Conservation (phyloP, 1,140 invertebrate species). For the Atta texana region DNA sequence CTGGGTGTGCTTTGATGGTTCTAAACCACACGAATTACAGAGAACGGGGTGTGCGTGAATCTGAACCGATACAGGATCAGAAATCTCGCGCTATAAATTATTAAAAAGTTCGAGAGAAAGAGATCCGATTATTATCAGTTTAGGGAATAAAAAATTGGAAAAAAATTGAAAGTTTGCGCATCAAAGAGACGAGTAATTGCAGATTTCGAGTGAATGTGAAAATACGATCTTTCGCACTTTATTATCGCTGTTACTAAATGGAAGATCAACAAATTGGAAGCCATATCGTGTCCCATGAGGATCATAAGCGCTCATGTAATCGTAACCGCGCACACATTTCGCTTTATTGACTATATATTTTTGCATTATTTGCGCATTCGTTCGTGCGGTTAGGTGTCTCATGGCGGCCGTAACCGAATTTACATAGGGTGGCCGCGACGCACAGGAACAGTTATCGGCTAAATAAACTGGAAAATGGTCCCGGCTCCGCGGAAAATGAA, state of each 20-base stretch:
- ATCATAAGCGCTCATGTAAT: background rate
- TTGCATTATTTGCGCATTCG: constrained; percentile 54
- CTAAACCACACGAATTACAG: background rate
- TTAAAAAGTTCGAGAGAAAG: background rate
- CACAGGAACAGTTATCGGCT: constrained; percentile 49
- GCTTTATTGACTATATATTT: constrained; percentile 43
- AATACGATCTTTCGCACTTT: background rate
- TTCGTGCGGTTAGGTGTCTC: constrained; percentile 46
- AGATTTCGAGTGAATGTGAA: background rate
- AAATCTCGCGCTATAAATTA: background rate
- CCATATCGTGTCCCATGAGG: background rate
- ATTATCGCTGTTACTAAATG: background rate
- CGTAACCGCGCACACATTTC: background rate
- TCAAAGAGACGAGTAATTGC: background rate
- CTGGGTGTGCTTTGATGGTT: background rate
- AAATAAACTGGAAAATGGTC: constrained; percentile 61
- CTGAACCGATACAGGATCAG: too few species aligned
- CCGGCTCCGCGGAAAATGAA: constrained; percentile 48
- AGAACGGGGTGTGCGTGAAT: too few species aligned
- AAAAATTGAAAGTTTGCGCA: background rate
- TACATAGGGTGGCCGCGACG: constrained; percentile 51
- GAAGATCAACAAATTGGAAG: background rate
- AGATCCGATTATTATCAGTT: background rate
- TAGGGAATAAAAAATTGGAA: background rate
- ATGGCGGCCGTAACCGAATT: constrained; percentile 54